Conservation (phyloP, 2,888 invertebrate genomes). For the Morpho achilles region DNA sequence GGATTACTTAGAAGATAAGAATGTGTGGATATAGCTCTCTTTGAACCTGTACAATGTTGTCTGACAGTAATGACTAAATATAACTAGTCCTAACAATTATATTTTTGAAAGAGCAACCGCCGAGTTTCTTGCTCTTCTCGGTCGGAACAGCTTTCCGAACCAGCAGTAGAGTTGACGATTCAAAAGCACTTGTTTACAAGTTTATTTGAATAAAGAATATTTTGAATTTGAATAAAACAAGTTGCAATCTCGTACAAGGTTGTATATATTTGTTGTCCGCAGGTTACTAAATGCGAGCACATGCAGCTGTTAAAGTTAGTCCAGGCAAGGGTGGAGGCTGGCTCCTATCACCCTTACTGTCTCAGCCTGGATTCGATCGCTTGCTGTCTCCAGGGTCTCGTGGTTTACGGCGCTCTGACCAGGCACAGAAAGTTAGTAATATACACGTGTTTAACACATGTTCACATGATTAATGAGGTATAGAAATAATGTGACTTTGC, state of each 20-base stretch:
- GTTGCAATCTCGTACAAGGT: background rate
- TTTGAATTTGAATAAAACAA: background rate
- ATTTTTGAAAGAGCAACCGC: too few relatives aligned
- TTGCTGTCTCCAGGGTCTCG: constrained; percentile 78
- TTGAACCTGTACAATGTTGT: too few relatives aligned
- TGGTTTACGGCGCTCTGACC: constrained; percentile 51
- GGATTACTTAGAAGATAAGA: too few relatives aligned
- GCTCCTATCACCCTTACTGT: constrained; percentile 83
- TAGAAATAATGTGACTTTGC: too few relatives aligned
- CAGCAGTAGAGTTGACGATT: too few relatives aligned
- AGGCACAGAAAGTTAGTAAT: constrained; percentile 46
- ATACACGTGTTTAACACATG: background rate
- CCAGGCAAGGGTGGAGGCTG: constrained; percentile 80
- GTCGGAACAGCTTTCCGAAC: background rate
- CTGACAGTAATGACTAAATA: too few relatives aligned
- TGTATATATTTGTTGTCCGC: background rate
- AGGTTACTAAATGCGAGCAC: constrained; percentile 56
- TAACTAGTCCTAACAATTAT: too few relatives aligned
- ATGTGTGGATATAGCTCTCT: too few relatives aligned
- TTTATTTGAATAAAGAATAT: too few relatives aligned
- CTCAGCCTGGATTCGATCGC: constrained; percentile 83
- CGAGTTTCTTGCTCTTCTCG: background rate
- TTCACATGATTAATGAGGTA: too few relatives aligned
- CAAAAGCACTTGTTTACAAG: too few relatives aligned
- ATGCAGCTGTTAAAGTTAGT: constrained; percentile 74